Evolutionary conservation across 1,140 invertebrate genomes (phyloP), one percentile per base, ranked within the genome.

Genomic region (Megathymus violae): DNA sequence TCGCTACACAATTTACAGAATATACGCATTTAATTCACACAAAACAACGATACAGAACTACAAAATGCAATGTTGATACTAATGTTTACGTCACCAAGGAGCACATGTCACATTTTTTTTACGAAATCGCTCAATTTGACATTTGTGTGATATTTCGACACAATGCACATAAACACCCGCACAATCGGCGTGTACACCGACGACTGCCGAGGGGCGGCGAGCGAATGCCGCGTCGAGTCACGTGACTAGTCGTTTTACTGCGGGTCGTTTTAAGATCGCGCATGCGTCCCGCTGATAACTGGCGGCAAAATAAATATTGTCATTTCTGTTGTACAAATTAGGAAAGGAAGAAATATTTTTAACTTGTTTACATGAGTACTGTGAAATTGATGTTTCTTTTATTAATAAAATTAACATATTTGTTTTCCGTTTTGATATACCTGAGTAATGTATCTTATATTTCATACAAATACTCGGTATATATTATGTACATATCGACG

Each of bases 171-270:
- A 17, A 71, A 83, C 80, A 67, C 66, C 79, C 71, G 64, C 40
- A 58, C 75, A 3, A 59, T 6, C 34, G 76, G 78, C 68, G 51
- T 65, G 64, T 67, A 76, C 79, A 74, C 86, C 88, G 86, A 90
- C 63, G 44, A 91, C 88, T 89, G 81, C 88, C 86, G 88, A 88
- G 71, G 69, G 72, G 70, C 78, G 74, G 74, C 89, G 91, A 91
- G 77, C 76, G 86, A 91, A 83, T 89, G 89, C 84, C 88, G 89
- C 87, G 84, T 82, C 80, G 65, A 80, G 89, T 92, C 91, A 92
- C 91, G 91, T 92, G 91, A 92, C 86, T 88, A 78, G 80, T 86
- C 88, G 85, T 91, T 92, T 91, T 92, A 90, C 87, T 92, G 84
- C 83, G 80, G 88, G 85, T 89, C 86, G 84, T 85, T 88, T 74